Evolutionary conservation across 2,113 vertebrate species (phyloP).

Genomic region (Erinaceus europaeus): DNA sequence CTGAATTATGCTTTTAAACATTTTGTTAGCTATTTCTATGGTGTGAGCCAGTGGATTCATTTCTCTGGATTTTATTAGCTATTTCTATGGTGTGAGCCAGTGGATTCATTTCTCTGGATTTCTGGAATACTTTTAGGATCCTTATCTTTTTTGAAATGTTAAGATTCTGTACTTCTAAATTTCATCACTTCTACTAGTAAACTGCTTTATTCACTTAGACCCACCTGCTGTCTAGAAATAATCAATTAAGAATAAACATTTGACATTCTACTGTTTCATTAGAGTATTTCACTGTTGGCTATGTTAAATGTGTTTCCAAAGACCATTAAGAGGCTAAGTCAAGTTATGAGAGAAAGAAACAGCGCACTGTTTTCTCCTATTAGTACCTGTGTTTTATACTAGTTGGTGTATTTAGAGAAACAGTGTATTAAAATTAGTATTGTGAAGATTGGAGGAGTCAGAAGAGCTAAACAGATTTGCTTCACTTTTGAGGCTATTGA

Average conservation of each 20-base stretch:
- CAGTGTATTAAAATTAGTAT: background rate
- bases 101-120: background rate
- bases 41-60: background rate
- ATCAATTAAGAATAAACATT: background rate
- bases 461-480: background rate
- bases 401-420: background rate
- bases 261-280: background rate
- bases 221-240: slow-evolving; percentile 31
- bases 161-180: slow-evolving; percentile 17
- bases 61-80: slow-evolving; percentile 4
- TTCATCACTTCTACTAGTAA: background rate
- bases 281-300: background rate
- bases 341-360: background rate
- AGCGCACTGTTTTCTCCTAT: background rate
- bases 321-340: background rate
- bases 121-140: background rate
- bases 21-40: background rate
- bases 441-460: background rate
- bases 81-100: background rate
- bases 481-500: background rate
- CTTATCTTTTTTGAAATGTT: background rate
- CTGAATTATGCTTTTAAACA: background rate
- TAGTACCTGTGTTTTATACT: slow-evolving; percentile 3
- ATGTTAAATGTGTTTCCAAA: background rate
- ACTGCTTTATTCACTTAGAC: slow-evolving; percentile 2